Evolutionary conservation across 2,113 vertebrate species (phyloP).

Genomic region (Entelurus aequoreus): DNA sequence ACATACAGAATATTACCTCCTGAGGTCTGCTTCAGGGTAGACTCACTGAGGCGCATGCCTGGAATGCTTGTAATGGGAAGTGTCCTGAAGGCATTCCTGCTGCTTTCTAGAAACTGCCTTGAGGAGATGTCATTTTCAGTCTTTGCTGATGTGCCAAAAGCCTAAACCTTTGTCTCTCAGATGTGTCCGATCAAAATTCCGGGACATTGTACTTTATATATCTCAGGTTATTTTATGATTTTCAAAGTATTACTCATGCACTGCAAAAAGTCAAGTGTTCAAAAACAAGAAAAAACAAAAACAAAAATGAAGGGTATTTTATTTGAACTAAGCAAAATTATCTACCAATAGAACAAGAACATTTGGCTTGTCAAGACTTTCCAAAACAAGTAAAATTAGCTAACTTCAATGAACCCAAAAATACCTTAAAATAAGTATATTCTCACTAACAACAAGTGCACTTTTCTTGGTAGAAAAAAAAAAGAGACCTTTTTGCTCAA

Average conservation of each 20-base stretch:
- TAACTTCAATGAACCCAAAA: too few relatives aligned
- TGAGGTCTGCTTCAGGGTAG: slow-evolving; percentile 10
- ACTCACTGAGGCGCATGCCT: background rate
- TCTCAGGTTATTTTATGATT: background rate
- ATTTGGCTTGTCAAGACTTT: too few relatives aligned
- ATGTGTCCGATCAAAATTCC: background rate
- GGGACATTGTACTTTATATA: background rate
- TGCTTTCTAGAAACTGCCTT: slow-evolving; percentile 3
- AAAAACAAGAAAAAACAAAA: too few relatives aligned
- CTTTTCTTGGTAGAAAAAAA: too few relatives aligned
- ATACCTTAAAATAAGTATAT: too few relatives aligned
- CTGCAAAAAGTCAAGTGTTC: too few relatives aligned
- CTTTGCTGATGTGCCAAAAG: background rate
- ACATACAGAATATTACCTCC: slow-evolving; percentile 6
- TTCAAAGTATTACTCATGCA: slow-evolving; percentile 4
- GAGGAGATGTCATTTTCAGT: slow-evolving; percentile 1
- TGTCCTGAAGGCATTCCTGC: slow-evolving; percentile 4
- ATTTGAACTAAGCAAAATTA: too few relatives aligned
- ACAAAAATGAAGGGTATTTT: too few relatives aligned
- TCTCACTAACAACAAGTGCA: too few relatives aligned
- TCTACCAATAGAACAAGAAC: too few relatives aligned
- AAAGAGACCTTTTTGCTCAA: too few relatives aligned
- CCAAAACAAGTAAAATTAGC: too few relatives aligned
- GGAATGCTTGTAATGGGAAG: slow-evolving; percentile 5
- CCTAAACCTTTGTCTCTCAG: background rate